Percentiles rank a stretch among this genome's conserved stretches.
Evolutionary conservation across 2,113 vertebrate genomes (phyloP).

Genomic region (Triplophysa dalaica): DNA sequence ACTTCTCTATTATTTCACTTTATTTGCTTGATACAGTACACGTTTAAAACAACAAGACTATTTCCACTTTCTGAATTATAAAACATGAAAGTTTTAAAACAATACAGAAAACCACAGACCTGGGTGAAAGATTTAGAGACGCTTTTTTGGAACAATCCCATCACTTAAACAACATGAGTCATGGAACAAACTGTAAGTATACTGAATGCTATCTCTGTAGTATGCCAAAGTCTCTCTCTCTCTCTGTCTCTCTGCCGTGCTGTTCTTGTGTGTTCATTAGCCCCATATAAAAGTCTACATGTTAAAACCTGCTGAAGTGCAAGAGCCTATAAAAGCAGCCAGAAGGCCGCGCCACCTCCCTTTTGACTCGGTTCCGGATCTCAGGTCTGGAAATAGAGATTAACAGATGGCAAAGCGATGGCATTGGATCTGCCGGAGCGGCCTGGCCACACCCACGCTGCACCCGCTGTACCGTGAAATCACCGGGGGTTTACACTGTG

Average conservation of each 20-base stretch:
- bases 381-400: conserved; percentile 55
- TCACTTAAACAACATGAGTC: not conserved
- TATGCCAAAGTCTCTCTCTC: too few relatives aligned
- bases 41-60: too few relatives aligned
- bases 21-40: too few relatives aligned
- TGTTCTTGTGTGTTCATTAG: not conserved
- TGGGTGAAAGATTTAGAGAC: too few relatives aligned
- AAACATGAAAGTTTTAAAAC: too few relatives aligned
- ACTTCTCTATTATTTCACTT: too few relatives aligned
- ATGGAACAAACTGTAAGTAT: too few relatives aligned
- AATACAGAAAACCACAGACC: too few relatives aligned
- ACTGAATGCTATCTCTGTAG: too few relatives aligned
- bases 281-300: not conserved
- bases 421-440: conserved; percentile 49
- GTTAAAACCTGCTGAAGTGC: not conserved
- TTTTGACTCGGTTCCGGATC: conserved; percentile 44
- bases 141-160: not conserved
- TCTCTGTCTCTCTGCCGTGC: not conserved
- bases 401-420: conserved; percentile 57
- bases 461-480: conserved; percentile 47
- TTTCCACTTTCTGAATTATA: too few relatives aligned
- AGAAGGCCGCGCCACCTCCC: conserved; percentile 38
- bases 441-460: conserved; percentile 48
- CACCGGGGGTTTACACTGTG: conserved; percentile 24
- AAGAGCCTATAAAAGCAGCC: conserved; percentile 31